Conservation (phyloP, 2,797 vertebrate genomes). For the Cossypha heuglini region DNA sequence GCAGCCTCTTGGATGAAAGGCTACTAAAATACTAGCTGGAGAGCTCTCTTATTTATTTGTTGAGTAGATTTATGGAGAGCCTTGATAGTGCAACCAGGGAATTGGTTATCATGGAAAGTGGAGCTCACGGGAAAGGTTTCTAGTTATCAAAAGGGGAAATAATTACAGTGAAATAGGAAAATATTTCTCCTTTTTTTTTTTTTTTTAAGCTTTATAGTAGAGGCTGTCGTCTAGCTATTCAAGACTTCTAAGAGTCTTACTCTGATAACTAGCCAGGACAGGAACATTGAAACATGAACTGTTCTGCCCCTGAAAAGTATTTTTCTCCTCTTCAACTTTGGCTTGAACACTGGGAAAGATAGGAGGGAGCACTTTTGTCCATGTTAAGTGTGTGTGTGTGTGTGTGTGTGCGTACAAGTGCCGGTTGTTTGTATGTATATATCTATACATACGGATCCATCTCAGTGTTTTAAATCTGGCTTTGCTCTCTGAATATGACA, state of each 20-base stretch:
- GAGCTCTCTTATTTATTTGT: background rate
- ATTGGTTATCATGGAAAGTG: background rate
- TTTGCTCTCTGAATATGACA: background rate
- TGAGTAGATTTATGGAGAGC: background rate
- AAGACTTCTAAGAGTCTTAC: background rate
- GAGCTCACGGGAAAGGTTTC: background rate
- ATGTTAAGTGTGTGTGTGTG: background rate
- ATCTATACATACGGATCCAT: background rate
- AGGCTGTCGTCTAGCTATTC: background rate
- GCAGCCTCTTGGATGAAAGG: background rate
- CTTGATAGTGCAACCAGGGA: background rate
- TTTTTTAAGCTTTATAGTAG: background rate
- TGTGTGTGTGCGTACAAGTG: fast-evolving
- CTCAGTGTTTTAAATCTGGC: background rate
- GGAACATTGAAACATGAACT: background rate
- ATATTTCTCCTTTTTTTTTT: background rate
- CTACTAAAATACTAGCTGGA: background rate
- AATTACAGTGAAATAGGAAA: background rate
- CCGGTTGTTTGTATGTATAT: fast-evolving
- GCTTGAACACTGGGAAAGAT: background rate
- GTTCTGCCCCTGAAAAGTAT: background rate
- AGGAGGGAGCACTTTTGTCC: background rate
- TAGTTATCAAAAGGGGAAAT: background rate
- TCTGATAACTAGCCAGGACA: background rate
- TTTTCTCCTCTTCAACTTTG: background rate